Conservation (phyloP, 2,888 invertebrate genomes). For the Notodonta dromedarius region DNA sequence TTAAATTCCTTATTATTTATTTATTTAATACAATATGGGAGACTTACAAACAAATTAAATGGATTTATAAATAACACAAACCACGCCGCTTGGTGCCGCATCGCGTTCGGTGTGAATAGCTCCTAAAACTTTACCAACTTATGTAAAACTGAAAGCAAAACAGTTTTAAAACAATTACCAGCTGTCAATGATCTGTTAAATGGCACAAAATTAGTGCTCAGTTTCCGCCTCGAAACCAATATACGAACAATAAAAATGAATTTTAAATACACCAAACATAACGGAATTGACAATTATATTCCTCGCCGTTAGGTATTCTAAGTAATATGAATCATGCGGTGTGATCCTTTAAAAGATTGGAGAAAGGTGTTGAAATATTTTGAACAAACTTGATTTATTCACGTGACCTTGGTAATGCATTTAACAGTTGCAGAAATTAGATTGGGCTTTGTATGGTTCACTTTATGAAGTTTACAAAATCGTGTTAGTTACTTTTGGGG, state of each 20-base stretch:
- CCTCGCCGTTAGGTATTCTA: not conserved
- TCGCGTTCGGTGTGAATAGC: no score
- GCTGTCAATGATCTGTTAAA: not conserved
- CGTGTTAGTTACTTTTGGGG: no score
- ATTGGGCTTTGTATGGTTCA: not conserved
- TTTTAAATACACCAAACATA: conserved; percentile 2
- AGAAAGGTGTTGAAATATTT: conserved; percentile 2
- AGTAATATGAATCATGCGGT: not conserved
- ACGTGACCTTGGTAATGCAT: not conserved
- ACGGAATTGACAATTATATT: not conserved
- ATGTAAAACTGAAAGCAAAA: not conserved
- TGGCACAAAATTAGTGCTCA: not conserved
- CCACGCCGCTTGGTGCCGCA: no score
- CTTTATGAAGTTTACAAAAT: not conserved
- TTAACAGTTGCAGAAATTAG: not conserved
- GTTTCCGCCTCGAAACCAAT: not conserved
- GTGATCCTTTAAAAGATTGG: not conserved
- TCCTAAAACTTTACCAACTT: no score
- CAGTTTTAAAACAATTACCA: not conserved
- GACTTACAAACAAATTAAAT: no score
- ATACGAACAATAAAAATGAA: not conserved
- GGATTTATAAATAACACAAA: no score
- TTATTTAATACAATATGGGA: no score
- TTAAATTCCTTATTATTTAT: no score
- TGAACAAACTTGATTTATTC: conserved; percentile 4